phyloP scores from a whole-genome alignment of 64 coral and sea anemone genomes.

The Pocillopora verrucosa region DNA sequence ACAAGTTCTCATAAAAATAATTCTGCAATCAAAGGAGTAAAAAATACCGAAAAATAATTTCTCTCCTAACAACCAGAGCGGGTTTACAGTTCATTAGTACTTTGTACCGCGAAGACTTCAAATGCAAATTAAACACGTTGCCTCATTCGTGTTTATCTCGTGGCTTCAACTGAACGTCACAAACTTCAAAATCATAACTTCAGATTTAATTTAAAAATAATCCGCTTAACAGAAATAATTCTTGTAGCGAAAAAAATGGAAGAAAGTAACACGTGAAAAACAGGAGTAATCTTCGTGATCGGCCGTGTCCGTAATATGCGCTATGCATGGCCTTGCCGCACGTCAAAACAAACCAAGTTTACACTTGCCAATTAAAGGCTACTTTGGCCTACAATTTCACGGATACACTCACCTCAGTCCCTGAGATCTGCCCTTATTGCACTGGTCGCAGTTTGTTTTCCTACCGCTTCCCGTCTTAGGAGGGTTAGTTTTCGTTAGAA shows the following conservation, averaged over 20 bases:
- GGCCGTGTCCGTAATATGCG: background rate
- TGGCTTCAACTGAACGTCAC: background rate
- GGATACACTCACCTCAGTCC: slow-evolving; percentile 26
- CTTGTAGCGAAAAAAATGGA: background rate
- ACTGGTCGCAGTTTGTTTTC: slow-evolving; percentile 71
- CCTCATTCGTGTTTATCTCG: background rate
- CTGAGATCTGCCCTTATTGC: slow-evolving; percentile 55
- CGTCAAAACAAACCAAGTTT: slow-evolving; percentile 45
- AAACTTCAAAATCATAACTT: background rate
- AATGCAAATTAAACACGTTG: slow-evolving; percentile 21
- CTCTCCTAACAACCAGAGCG: background rate
- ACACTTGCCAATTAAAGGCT: slow-evolving; percentile 17
- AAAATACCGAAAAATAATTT: background rate
- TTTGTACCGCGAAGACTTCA: slow-evolving; percentile 3
- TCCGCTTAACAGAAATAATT: background rate
- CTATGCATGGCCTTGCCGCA: slow-evolving; percentile 2
- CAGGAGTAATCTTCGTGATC: background rate
- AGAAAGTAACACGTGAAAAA: background rate
- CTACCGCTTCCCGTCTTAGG: slow-evolving; percentile 55
- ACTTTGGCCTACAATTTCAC: background rate
- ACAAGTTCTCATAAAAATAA: background rate
- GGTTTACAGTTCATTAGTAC: background rate
- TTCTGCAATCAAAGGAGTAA: background rate
- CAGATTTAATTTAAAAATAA: background rate
- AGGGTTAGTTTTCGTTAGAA: slow-evolving; percentile 80